Conservation (phyloP, 2,888 invertebrate genomes). For the Reticulitermes lucifugus region DNA sequence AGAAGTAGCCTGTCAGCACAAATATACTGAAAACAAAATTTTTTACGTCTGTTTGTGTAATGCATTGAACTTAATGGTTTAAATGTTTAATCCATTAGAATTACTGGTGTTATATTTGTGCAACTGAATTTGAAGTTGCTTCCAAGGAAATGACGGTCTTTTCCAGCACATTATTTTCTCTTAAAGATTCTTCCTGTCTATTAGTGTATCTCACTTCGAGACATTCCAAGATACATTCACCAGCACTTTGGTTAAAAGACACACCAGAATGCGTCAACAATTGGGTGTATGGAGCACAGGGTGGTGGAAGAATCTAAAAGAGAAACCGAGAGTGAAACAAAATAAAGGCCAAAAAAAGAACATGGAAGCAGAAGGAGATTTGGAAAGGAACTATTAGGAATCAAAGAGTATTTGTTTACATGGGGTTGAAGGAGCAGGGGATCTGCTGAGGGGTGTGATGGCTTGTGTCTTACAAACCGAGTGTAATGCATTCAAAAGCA, state of each 20-base stretch:
- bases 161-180: neutral
- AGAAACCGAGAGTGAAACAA: neutral
- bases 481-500: neutral
- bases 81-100: too few species aligned
- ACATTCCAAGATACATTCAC: neutral
- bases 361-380: neutral
- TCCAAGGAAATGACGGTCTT: too few species aligned
- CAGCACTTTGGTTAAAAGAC: neutral
- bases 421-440: neutral
- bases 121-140: too few species aligned
- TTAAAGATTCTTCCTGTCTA: neutral
- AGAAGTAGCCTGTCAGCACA: too few species aligned
- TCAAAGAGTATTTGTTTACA: conserved; percentile 13
- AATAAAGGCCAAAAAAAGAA: neutral
- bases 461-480: neutral
- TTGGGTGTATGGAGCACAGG: neutral
- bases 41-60: too few species aligned
- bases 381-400: neutral
- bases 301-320: neutral
- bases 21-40: too few species aligned
- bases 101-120: too few species aligned
- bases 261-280: neutral
- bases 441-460: too few species aligned
- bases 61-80: too few species aligned
- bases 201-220: neutral